Evolutionary conservation across 2,888 invertebrate species (phyloP), one percentile per base, ranked within the genome.

Genomic region (Papilio elwesi): DNA sequence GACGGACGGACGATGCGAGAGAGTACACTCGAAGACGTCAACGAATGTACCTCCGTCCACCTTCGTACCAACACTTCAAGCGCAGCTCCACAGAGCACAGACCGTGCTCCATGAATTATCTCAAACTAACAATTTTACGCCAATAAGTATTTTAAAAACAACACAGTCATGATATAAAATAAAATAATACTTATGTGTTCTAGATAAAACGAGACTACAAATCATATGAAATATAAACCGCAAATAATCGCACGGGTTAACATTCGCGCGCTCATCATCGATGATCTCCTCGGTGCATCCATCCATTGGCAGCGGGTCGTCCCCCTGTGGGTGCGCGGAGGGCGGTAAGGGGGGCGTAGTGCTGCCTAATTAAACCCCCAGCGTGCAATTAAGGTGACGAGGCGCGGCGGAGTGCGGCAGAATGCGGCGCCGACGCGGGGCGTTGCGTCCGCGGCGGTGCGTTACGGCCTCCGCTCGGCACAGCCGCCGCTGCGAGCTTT

Each of bases 291-390:
- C 59, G 59, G 59, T 43, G 59, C 59, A 62, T 43, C n/a, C 59
- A 62, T 62, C 59, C 59, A 62, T 59, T n/a, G 59, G 38, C n/a
- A 38, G 59, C 36, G 59, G 13, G 7, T 5, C 38, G 9, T 38
- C 36, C 55, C 15, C 52, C 11, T 13, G 59, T n/a, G n/a, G n/a
- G 53, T 55, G 53, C 26, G 16, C 13, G 57, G 57, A 13, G 57
- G 13, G 38, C 13, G 59, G n/a, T 9, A n/a, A 9, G 13, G 59
- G 59, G 59, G 15, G 43, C 15, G 59, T 62, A 62, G 59, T 62
- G 59, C 59, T 62, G 64, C 51, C 71, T 63, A 71, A 71, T 71
- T 71, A 71, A 51, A 15, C 65, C 66, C 64, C 64, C 65, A 36
- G 49, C 57, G n/a, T 49, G 65, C 71, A 66, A 71, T 71, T 65